phyloP scores from a whole-genome alignment of 2,797 vertebrate genomes.

The Esox lucius region DNA sequence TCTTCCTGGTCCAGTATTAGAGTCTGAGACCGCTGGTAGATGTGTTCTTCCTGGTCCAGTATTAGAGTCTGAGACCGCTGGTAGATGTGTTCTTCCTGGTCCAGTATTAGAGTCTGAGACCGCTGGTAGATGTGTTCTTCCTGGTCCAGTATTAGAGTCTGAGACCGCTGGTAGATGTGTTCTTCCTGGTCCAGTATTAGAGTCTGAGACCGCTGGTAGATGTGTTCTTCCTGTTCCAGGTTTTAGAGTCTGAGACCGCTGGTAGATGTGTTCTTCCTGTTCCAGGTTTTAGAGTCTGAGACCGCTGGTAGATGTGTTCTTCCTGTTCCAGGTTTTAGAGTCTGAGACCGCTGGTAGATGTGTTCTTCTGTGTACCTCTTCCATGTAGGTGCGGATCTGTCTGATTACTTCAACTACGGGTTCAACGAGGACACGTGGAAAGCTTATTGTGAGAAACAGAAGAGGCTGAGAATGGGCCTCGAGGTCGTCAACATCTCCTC shows the following conservation, averaged over 20 bases:
- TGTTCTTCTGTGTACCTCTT: constrained; percentile 18
- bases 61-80: no score
- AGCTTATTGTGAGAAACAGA: constrained; percentile 98
- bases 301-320: no score
- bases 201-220: neutral
- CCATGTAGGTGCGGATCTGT: constrained; percentile 92
- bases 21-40: neutral
- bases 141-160: neutral
- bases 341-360: neutral
- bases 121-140: no score
- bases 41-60: no score
- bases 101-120: no score
- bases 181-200: no score
- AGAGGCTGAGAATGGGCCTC: constrained; percentile 93
- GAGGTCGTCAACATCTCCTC: constrained; percentile 88
- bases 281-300: neutral
- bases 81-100: neutral
- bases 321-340: neutral
- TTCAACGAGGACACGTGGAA: constrained; percentile 99
- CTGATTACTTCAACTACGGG: constrained; percentile 99
- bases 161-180: neutral
- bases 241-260: no score
- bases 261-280: no score
- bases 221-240: no score
- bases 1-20: neutral